These are phyloP conservation scores for Peucedramus taeniatus DNA, from an alignment of 2,113 vertebrate genomes.

Conservation along the genomic window DNA sequence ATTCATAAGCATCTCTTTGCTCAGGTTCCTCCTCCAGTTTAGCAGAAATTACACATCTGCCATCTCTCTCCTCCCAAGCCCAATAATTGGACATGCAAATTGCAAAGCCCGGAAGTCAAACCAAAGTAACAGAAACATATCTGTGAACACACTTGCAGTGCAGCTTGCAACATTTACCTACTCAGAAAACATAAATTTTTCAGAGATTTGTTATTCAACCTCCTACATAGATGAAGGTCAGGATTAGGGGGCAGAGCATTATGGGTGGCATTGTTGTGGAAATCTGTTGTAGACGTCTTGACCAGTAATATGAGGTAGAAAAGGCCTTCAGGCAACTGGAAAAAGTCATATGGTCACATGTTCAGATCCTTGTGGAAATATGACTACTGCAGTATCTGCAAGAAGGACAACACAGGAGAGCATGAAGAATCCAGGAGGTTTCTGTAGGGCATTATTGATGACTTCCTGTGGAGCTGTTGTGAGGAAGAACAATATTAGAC, in stretches of 20 bases:
- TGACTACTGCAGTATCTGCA: background rate
- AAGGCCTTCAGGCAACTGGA: background rate
- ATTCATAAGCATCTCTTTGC: constrained; percentile 1
- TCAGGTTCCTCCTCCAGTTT: background rate
- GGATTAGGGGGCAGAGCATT: background rate
- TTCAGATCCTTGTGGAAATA: fast-evolving
- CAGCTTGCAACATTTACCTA: background rate
- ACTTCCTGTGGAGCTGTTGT: background rate
- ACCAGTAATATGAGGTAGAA: background rate
- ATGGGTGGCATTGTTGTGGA: background rate
- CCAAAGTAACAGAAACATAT: background rate
- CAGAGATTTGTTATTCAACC: background rate
- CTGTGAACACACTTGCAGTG: background rate
- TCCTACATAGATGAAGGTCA: fast-evolving
- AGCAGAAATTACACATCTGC: background rate
- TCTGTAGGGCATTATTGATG: background rate
- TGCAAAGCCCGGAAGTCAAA: background rate
- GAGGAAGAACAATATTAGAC: background rate
- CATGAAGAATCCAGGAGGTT: background rate
- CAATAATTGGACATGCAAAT: background rate
- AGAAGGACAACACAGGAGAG: background rate
- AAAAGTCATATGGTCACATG: fast-evolving
- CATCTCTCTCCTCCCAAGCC: background rate
- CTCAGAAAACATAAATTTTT: background rate
- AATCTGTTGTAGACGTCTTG: background rate